phyloP scores from a whole-genome alignment of 2,888 invertebrate genomes.

The Nasonia oneida region DNA sequence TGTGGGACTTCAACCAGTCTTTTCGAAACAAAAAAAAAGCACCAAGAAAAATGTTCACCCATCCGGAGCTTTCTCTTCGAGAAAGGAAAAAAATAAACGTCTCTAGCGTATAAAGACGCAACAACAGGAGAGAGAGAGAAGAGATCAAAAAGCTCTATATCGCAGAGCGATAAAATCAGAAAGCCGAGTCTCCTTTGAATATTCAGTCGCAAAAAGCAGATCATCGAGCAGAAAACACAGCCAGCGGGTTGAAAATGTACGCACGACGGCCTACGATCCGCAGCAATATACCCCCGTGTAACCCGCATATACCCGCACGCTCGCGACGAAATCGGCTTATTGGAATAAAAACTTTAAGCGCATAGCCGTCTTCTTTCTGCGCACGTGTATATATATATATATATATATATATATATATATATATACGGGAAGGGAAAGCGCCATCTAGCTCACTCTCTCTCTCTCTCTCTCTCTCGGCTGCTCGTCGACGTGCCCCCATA shows the following conservation, averaged over 20 bases:
- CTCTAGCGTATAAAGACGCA: too few relatives aligned
- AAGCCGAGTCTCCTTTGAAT: background rate
- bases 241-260: background rate
- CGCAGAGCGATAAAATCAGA: background rate
- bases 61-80: too few relatives aligned
- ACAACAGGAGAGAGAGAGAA: background rate
- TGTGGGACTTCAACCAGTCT: too few relatives aligned
- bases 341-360: constrained; percentile 18
- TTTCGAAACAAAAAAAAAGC: too few relatives aligned
- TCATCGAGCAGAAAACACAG: background rate
- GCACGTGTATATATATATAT: too few relatives aligned
- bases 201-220: background rate
- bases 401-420: too few relatives aligned
- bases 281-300: background rate
- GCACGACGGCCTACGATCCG: background rate
- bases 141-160: background rate
- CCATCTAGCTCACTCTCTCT: too few relatives aligned
- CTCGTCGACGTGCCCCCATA: background rate
- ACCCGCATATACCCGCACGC: background rate
- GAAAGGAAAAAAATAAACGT: too few relatives aligned
- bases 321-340: constrained; percentile 11
- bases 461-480: background rate
- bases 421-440: background rate
- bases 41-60: too few relatives aligned
- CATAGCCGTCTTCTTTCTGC: background rate